A percentile compares a stretch with the other conserved stretches of the same genome.
Evolutionary conservation across 2,113 vertebrate species (phyloP).

Genomic region (Hypocryptadius cinnamomeus): DNA sequence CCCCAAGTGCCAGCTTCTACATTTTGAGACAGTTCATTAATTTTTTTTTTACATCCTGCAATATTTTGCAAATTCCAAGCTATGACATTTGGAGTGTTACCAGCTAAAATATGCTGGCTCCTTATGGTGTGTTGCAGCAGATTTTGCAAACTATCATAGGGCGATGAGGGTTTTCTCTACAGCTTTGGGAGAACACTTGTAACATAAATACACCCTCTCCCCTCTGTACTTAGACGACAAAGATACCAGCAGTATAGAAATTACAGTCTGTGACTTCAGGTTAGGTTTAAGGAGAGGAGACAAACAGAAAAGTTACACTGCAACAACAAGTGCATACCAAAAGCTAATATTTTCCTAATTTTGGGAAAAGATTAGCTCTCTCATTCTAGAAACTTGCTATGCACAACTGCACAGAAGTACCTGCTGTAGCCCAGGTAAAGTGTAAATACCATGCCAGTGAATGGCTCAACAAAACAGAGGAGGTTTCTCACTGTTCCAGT

Average conservation of each 20-base stretch:
- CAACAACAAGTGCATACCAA: fast-evolving
- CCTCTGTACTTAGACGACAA: not conserved
- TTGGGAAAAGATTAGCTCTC: not conserved
- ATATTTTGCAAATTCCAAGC: conserved; percentile 42
- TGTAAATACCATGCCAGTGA: not conserved
- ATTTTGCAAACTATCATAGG: conserved; percentile 14
- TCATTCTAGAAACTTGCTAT: not conserved
- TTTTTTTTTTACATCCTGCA: not conserved
- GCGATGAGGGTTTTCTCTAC: not conserved
- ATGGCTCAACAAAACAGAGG: not conserved
- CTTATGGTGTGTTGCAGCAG: conserved; percentile 24
- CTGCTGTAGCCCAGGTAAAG: too few species aligned
- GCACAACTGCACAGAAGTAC: not conserved
- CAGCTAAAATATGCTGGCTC: conserved; percentile 51
- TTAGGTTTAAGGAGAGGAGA: not conserved
- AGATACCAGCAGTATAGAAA: not conserved
- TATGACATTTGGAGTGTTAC: conserved; percentile 39
- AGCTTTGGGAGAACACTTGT: not conserved
- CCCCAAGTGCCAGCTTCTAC: not conserved
- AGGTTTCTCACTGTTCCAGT: not conserved
- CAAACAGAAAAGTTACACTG: not conserved
- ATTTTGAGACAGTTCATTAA: not conserved
- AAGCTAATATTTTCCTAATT: not conserved
- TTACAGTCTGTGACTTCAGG: not conserved
- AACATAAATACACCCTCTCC: not conserved